These are phyloP conservation scores for Tromatobia lineatoria DNA, from an alignment of 2,888 invertebrate species.

Conservation along the genomic window DNA sequence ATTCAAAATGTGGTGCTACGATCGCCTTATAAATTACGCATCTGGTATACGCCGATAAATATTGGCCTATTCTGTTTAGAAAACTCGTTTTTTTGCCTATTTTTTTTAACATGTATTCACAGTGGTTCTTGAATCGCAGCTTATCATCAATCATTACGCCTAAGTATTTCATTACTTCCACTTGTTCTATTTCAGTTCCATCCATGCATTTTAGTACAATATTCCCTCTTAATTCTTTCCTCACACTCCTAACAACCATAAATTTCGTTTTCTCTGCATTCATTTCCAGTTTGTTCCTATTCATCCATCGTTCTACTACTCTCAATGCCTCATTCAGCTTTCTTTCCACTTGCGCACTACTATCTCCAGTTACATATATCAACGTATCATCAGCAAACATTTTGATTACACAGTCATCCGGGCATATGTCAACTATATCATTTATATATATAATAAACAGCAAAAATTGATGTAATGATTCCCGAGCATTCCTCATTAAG, in stretches of 20 bases:
- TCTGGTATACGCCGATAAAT: slow-evolving; percentile 49
- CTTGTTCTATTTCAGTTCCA: slow-evolving; percentile 38
- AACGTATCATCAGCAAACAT: slow-evolving; percentile 63
- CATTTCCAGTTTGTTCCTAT: slow-evolving; percentile 47
- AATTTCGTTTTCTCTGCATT: slow-evolving; percentile 58
- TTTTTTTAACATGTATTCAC: slow-evolving; percentile 55
- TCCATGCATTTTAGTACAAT: slow-evolving; percentile 42
- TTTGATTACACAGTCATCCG: slow-evolving; percentile 42
- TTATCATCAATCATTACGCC: slow-evolving; percentile 58
- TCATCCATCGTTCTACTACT: slow-evolving; percentile 53
- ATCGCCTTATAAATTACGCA: slow-evolving; percentile 54
- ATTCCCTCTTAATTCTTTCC: slow-evolving; percentile 45
- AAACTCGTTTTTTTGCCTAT: slow-evolving; percentile 59
- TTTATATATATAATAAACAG: not conserved
- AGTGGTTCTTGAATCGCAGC: slow-evolving; percentile 49
- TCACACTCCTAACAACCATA: slow-evolving; percentile 55
- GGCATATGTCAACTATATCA: slow-evolving; percentile 17
- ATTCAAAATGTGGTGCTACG: slow-evolving; percentile 56
- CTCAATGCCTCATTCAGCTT: too few relatives aligned
- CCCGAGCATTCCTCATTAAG: not conserved
- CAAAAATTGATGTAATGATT: too few relatives aligned
- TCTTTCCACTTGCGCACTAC: slow-evolving; percentile 33
- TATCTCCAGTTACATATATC: slow-evolving; percentile 44
- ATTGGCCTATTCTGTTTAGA: slow-evolving; percentile 48
- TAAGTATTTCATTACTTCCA: slow-evolving; percentile 59